A percentile compares a stretch with the other conserved stretches of the same genome.
Evolutionary conservation across 2,113 vertebrate species (phyloP).

Genomic region (Oncorhynchus clarkii): DNA sequence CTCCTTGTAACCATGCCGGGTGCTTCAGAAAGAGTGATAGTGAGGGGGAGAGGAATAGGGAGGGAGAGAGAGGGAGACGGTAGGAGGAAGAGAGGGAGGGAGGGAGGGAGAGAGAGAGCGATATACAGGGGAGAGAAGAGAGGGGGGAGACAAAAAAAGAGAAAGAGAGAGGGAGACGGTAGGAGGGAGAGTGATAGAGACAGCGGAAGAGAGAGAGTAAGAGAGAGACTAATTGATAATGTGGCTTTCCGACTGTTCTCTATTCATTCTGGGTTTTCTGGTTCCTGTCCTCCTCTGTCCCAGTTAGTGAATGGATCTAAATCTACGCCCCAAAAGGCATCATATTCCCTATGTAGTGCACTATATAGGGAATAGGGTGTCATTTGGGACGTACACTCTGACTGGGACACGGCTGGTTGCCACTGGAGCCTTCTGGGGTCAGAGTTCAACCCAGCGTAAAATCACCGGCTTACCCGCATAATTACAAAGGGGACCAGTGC

Average conservation of each 20-base stretch:
- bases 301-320: background rate
- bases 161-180: background rate
- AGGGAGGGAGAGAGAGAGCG: background rate
- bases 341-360: no score
- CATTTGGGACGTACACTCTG: no score
- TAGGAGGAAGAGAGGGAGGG: conserved; percentile 2
- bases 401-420: conserved; percentile 17
- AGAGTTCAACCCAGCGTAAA: conserved; percentile 47
- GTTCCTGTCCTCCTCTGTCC: conserved; percentile 22
- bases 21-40: background rate
- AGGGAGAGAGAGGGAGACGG: background rate
- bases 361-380: no score
- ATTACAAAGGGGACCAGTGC: conserved; percentile 40
- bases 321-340: no score
- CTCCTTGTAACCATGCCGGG: conserved; percentile 35
- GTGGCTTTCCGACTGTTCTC: conserved; percentile 10
- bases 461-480: conserved; percentile 46
- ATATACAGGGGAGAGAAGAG: background rate
- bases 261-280: background rate
- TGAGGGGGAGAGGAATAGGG: background rate
- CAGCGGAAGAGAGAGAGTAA: background rate
- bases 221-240: conserved; percentile 17
- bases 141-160: background rate
- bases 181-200: background rate
- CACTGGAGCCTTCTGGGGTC: conserved; percentile 42